Conservation (phyloP, 1,140 invertebrate species). For the Drosophila truncata region DNA sequence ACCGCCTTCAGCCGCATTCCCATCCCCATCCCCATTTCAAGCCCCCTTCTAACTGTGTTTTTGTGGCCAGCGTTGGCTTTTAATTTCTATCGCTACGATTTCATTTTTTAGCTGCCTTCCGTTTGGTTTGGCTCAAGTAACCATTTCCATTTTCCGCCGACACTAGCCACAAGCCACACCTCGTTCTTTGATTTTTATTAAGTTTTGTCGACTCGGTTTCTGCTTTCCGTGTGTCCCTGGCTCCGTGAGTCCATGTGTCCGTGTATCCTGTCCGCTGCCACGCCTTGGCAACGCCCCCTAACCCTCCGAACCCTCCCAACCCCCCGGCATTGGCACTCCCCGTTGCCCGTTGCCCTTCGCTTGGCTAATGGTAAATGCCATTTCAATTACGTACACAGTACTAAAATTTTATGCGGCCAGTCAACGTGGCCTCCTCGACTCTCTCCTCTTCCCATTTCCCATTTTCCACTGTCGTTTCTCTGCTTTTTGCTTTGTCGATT, state of each 20-base stretch:
- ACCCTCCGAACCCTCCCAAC: constrained; percentile 6
- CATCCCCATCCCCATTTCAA: neutral
- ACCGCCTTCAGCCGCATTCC: neutral
- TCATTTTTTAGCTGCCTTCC: constrained; percentile 45
- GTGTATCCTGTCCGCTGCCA: constrained; percentile 46
- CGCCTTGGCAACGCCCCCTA: constrained; percentile 38
- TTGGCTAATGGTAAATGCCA: constrained; percentile 78
- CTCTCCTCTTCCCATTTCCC: neutral
- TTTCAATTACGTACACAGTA: constrained; percentile 80
- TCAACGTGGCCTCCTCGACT: constrained; percentile 41
- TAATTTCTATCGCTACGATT: constrained; percentile 70
- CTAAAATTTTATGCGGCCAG: constrained; percentile 78
- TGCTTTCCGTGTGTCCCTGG: constrained; percentile 51
- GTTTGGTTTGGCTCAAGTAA: constrained; percentile 52
- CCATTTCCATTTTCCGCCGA: constrained; percentile 47
- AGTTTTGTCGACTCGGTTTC: constrained; percentile 66
- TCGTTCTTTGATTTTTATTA: constrained; percentile 80
- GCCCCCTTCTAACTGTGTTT: constrained; percentile 2
- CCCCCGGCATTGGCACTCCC: constrained; percentile 7
- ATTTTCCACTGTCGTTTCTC: neutral
- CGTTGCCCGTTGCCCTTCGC: constrained; percentile 31
- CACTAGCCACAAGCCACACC: constrained; percentile 55
- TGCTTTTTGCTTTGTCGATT: constrained; percentile 52
- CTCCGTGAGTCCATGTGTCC: constrained; percentile 28
- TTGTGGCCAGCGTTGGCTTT: constrained; percentile 54